Base-by-base conservation (phyloP, 53 echinoderm and acorn worm species). In the Luidia sarsii region DNA sequence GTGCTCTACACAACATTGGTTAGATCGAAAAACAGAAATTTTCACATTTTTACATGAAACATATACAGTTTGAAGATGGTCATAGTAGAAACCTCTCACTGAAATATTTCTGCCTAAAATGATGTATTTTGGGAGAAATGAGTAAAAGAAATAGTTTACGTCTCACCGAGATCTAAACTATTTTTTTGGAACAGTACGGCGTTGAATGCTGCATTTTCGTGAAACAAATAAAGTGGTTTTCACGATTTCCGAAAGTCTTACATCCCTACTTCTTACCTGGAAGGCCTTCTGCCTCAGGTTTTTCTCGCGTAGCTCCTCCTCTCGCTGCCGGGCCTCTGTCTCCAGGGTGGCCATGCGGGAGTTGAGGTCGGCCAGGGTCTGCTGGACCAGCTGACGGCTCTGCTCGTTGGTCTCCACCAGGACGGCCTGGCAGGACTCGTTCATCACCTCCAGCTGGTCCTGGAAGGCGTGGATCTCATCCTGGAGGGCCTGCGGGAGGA, bases 381-480 rank as follows among this genome's bases (percentile, higher is more conserved):
- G 99, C 39, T 84, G 86, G 84, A 97, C 94, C 64, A 97, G 72
- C 34, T 88, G 86, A 25, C 79, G 60, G 72, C 82, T 94, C 81
- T 91, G 82, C 22, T 89, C 87, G 25, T 90, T 89, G 49, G 91
- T 91, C 31, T 97, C 91, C 1, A 87, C 51, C 61, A 94, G 64
- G 8, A 97, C 79, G 23, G 89, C 49, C 61, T 97, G 94, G 83
- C 99, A 97, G 16, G 87, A 91, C 33, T 94, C 99, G 3, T 91
- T 89, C 87, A 94, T 97, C 67, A 83, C 75, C 49, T 90, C 91
- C 18, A 97, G 67, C 61, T 94, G 91, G 33, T 94, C 99, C 70
- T 97, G 99, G 79, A 97, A 94, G 23, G 67, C 60, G 45, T 89
- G 90, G 33, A 97, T 82, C 56, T 97, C 99, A 57, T 89, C 91